These are phyloP conservation scores for Aphis gossypii DNA, from an alignment of 1,140 invertebrate genomes.

Conservation along the genomic window DNA sequence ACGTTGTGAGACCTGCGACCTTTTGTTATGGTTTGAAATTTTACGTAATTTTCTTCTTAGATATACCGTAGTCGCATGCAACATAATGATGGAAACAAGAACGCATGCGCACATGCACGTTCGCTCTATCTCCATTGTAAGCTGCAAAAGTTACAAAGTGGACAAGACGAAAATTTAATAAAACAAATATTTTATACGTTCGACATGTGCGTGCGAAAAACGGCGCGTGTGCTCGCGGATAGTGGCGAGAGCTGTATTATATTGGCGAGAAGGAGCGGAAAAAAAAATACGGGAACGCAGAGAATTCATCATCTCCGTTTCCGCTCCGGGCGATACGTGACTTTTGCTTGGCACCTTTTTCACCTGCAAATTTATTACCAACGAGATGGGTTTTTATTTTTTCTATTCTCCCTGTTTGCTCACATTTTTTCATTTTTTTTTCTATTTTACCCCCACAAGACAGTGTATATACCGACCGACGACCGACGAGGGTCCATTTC, in stretches of 20 bases:
- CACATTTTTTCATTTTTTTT: neutral
- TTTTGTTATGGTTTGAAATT: neutral
- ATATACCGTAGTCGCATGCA: neutral
- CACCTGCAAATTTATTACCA: slow-evolving; percentile 52
- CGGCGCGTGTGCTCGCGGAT: neutral
- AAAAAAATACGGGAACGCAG: slow-evolving; percentile 9
- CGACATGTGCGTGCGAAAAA: slow-evolving; percentile 50
- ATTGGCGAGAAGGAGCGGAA: too few relatives aligned
- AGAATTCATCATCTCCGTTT: slow-evolving; percentile 51
- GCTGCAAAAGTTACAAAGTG: neutral
- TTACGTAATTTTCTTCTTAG: neutral
- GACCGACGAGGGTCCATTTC: slow-evolving; percentile 29
- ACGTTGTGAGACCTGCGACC: too few relatives aligned
- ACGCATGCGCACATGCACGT: neutral
- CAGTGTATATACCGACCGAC: neutral
- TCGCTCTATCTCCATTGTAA: neutral
- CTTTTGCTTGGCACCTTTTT: slow-evolving; percentile 40
- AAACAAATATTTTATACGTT: slow-evolving; percentile 47
- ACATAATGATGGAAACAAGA: neutral
- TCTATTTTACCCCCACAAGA: neutral
- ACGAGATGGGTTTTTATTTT: slow-evolving; percentile 37
- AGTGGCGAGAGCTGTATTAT: neutral
- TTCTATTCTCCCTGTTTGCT: neutral
- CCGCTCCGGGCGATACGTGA: slow-evolving; percentile 46
- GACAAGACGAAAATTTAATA: slow-evolving; percentile 35